A percentile compares a stretch with the other conserved stretches of the same genome.
phyloP scores from a whole-genome alignment of 2,113 vertebrate genomes.

The Chascanopsetta lugubris region DNA sequence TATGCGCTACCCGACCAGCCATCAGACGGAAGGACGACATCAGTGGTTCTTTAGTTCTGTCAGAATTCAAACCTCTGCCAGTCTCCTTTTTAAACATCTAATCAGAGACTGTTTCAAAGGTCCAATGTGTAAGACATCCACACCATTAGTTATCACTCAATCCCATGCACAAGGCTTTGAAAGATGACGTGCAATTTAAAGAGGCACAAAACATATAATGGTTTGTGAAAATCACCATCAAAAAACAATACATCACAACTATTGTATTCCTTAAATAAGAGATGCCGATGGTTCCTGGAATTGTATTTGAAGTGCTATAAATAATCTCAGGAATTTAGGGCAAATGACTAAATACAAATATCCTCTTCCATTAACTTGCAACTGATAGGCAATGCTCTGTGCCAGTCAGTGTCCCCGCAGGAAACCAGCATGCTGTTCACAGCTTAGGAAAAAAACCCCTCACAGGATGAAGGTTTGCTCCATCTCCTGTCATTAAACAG shows the following conservation, averaged over 20 bases:
- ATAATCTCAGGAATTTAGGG: background rate
- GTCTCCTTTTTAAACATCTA: background rate
- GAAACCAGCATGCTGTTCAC: constrained; percentile 25
- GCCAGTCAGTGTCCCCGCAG: background rate
- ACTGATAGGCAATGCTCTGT: background rate
- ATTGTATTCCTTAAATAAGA: background rate
- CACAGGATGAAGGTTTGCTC: too few species aligned
- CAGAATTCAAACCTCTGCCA: background rate
- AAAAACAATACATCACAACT: background rate
- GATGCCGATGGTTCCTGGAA: background rate
- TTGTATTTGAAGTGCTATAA: background rate
- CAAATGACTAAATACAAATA: background rate
- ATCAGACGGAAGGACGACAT: constrained; percentile 6
- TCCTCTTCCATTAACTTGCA: background rate
- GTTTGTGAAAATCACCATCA: background rate
- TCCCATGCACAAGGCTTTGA: too few species aligned
- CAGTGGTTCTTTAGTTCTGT: background rate
- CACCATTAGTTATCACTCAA: too few species aligned
- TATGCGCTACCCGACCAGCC: constrained; percentile 11
- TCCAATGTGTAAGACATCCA: too few species aligned
- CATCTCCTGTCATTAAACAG: too few species aligned
- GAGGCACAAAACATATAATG: background rate
- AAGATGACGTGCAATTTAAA: background rate
- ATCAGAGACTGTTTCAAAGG: background rate
- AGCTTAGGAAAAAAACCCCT: background rate